A percentile compares a stretch with the other conserved stretches of the same genome.
Evolutionary conservation across 2,797 vertebrate species (phyloP).

Genomic region (Hoplostethus mediterraneus): DNA sequence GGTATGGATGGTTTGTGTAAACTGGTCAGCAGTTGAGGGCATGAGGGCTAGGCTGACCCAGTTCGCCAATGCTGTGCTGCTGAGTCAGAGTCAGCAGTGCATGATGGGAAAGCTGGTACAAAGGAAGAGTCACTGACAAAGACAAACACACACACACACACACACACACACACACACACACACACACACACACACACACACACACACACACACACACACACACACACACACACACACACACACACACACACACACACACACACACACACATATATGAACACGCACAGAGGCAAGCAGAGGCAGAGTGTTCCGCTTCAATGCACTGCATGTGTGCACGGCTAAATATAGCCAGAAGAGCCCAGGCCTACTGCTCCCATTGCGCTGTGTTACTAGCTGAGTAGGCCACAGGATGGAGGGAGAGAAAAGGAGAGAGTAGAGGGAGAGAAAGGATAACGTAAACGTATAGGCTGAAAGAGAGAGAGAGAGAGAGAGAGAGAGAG

Average conservation of each 20-base stretch:
- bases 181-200: constrained; percentile 37
- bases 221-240: constrained; percentile 38
- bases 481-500: constrained; percentile 20
- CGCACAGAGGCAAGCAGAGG: constrained; percentile 64
- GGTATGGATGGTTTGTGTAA: constrained; percentile 9
- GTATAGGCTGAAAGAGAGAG: constrained; percentile 26
- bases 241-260: constrained; percentile 22
- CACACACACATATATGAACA: constrained; percentile 21
- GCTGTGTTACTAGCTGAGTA: constrained; percentile 61
- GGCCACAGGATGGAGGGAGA: constrained; percentile 58
- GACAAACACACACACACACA: constrained; percentile 32
- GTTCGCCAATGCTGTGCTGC: constrained; percentile 64
- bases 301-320: constrained; percentile 75
- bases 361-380: constrained; percentile 62
- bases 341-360: constrained; percentile 80
- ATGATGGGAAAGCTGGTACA: constrained; percentile 71
- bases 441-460: constrained; percentile 26
- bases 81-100: constrained; percentile 76
- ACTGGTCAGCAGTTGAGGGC: constrained; percentile 13
- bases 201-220: constrained; percentile 20
- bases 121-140: constrained; percentile 68
- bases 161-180: constrained; percentile 27
- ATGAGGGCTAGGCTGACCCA: constrained; percentile 60
- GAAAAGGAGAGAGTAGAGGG: constrained; percentile 27
- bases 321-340: constrained; percentile 80